Evolutionary conservation across 2,797 vertebrate species (phyloP), one percentile per base, ranked within the genome.

Genomic region (Lemur catta): DNA sequence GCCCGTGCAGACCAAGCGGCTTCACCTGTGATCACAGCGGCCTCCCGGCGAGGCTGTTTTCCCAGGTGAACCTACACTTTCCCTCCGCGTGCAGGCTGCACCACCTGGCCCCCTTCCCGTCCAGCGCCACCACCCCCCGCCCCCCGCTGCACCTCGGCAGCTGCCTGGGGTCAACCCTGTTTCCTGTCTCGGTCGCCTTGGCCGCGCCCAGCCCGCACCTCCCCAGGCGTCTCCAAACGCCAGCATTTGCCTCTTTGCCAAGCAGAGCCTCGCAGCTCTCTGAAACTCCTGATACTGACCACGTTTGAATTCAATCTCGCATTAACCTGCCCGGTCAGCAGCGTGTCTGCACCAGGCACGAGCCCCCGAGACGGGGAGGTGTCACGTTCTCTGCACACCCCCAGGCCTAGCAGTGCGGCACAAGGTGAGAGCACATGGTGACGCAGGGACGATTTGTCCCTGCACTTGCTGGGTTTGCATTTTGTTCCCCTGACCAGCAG

Each of bases 1-100:
- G 7, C 12, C 41, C 20, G 1, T 0, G 3, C 0, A 4, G 30
- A 38, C 6, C 2, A 38, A 46, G 38, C 43, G 3, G 4, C 6
- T 17, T 24, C 11, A 10, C 7, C 30, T 22, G 8, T n/a, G 1
- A 20, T 15, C 17, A 12, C 0, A 41, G 43, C 30, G 50, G 12
- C 50, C 71, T 24, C 72, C 50, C 33, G 28, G 41, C 15, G 1
- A 10, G n/a, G 48, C 72, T 2, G 7, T 2, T 67, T 15, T 15
- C 30, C 33, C 55, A 20, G 50, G 65, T 15, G 6, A 24, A 7
- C 8, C 17, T 28, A 14, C 20, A 15, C 33, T 9, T n/a, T 69
- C 48, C 13, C 0, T n/a, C 41, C 8, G 1, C 6, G 50, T 9
- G 43, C 0, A 1, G 57, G 15, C 15, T 13, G 17, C 38, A 20